A percentile compares a stretch with the other conserved stretches of the same genome.
phyloP scores from a whole-genome alignment of 2,113 vertebrate species.

The Conger conger region DNA sequence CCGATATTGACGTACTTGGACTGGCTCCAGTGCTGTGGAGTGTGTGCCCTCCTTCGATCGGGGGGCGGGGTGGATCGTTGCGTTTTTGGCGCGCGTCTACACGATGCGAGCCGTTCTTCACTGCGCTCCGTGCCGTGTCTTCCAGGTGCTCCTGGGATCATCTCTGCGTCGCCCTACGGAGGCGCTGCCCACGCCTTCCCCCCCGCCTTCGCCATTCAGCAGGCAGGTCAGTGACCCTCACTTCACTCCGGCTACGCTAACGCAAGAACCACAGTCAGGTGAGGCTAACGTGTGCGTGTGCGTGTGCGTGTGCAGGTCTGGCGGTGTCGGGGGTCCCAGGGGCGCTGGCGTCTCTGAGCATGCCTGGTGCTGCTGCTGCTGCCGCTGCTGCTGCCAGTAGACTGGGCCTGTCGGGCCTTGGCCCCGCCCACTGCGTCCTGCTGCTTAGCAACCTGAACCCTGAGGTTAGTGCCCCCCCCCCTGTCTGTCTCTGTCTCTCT shows the following conservation, averaged over 20 bases:
- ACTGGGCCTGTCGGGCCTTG: conserved; percentile 81
- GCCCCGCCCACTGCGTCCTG: conserved; percentile 84
- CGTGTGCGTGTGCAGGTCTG: conserved; percentile 72
- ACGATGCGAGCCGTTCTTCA: too few relatives aligned
- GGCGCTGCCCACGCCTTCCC: conserved; percentile 85
- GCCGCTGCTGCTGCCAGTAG: conserved; percentile 80
- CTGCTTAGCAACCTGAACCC: conserved; percentile 95
- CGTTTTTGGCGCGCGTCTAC: too few relatives aligned
- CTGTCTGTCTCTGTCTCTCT: not conserved
- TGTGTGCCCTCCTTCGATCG: too few relatives aligned
- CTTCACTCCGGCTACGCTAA: too few relatives aligned
- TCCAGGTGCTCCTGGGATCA: conserved; percentile 87
- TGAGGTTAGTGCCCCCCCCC: conserved; percentile 79
- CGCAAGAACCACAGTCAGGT: too few relatives aligned
- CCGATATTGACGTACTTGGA: too few relatives aligned
- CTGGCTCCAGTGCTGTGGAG: too few relatives aligned
- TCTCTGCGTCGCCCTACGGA: conserved; percentile 90
- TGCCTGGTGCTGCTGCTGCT: conserved; percentile 75
- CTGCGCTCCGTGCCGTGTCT: conserved; percentile 13
- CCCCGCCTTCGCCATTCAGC: conserved; percentile 88
- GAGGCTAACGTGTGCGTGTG: conserved; percentile 1
- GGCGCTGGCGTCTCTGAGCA: conserved; percentile 84
- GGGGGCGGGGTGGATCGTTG: too few relatives aligned
- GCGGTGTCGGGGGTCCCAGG: conserved; percentile 83
- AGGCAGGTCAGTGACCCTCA: conserved; percentile 71